phyloP scores from a whole-genome alignment of 2,797 vertebrate genomes.

The Hipposideros larvatus region DNA sequence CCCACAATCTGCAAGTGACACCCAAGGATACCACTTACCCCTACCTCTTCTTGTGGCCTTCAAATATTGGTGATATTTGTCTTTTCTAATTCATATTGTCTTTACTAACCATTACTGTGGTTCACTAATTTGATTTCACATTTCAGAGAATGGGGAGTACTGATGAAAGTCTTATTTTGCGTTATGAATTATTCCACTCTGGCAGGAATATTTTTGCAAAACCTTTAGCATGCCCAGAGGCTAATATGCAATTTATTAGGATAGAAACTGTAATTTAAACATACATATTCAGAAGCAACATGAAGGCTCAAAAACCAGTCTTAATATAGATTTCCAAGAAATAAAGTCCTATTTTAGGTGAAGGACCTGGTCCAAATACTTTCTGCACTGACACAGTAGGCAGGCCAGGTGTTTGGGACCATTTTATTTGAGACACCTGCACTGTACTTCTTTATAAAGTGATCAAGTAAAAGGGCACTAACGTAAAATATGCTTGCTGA shows the following conservation, averaged over 20 bases:
- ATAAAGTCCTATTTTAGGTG: slow-evolving; percentile 44
- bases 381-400: slow-evolving; percentile 6
- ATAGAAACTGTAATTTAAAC: slow-evolving; percentile 60
- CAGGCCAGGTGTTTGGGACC: slow-evolving; percentile 53
- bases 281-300: slow-evolving; percentile 50
- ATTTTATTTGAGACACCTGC: slow-evolving; percentile 60
- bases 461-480: slow-evolving; percentile 16
- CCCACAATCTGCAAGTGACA: slow-evolving; percentile 47
- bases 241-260: slow-evolving; percentile 27
- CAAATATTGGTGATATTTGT: slow-evolving; percentile 10
- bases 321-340: slow-evolving; percentile 61
- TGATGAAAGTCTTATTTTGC: not conserved
- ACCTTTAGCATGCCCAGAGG: slow-evolving; percentile 6
- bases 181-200: not conserved
- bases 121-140: slow-evolving; percentile 55
- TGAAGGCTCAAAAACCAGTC: slow-evolving; percentile 48
- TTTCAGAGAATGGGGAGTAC: slow-evolving; percentile 40
- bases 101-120: slow-evolving; percentile 25
- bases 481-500: slow-evolving; percentile 48
- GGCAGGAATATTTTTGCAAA: slow-evolving; percentile 38
- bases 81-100: slow-evolving; percentile 32
- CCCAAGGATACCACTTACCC: not conserved
- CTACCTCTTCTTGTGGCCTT: slow-evolving; percentile 28
- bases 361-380: slow-evolving; percentile 50
- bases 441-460: slow-evolving; percentile 7